phyloP scores from a whole-genome alignment of 2,797 vertebrate species.

The Myioborus miniatus region DNA sequence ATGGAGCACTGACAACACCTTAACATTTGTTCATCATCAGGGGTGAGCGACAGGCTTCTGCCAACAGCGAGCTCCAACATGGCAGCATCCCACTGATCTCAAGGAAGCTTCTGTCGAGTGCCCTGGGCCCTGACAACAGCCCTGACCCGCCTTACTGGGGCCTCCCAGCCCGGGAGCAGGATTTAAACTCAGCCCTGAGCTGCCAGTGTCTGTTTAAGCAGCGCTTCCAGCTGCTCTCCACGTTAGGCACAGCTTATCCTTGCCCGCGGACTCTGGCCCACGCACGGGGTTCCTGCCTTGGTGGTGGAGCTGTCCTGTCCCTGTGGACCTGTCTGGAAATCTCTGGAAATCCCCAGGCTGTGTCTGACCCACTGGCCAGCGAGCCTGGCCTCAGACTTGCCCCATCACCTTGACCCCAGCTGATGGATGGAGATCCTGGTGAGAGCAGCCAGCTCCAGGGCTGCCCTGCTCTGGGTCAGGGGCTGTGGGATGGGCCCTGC shows the following conservation, averaged over 20 bases:
- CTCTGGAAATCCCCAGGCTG: neutral
- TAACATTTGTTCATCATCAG: neutral
- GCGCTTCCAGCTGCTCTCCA: neutral
- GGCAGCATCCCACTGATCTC: neutral
- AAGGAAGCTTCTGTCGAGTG: neutral
- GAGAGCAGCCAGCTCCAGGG: neutral
- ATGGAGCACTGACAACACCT: neutral
- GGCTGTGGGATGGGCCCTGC: neutral
- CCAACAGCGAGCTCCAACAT: neutral
- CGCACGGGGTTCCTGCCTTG: neutral
- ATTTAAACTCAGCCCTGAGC: neutral
- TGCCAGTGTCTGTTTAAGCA: accelerated
- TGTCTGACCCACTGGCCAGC: neutral
- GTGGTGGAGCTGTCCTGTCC: neutral
- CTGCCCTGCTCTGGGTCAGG: neutral
- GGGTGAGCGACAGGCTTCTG: accelerated
- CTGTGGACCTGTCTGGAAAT: neutral
- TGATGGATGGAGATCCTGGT: neutral
- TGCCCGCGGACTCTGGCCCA: neutral
- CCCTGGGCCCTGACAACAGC: neutral
- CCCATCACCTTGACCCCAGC: accelerated
- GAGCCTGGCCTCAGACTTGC: neutral
- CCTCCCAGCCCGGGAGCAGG: neutral
- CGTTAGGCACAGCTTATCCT: accelerated
- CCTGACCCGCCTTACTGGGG: neutral